phyloP scores from a whole-genome alignment of 2,113 vertebrate genomes.

The Serinus canaria region DNA sequence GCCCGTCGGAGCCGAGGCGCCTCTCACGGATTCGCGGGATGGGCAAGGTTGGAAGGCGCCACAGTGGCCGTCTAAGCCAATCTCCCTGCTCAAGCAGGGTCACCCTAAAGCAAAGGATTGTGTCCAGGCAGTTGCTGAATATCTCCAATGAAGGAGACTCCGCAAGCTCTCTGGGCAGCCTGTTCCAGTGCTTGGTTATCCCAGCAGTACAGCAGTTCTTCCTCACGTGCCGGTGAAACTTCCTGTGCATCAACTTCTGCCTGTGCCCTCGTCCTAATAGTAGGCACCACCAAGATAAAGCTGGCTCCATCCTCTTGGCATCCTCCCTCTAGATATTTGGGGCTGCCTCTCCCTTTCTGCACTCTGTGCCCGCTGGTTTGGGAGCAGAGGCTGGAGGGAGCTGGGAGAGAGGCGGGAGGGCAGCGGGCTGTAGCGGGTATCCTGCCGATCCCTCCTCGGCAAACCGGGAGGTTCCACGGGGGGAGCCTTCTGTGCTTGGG shows the following conservation, averaged over 20 bases:
- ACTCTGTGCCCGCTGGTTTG: rapidly evolving
- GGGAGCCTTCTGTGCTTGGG: not conserved
- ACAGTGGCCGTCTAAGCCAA: rapidly evolving
- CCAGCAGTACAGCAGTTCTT: not conserved
- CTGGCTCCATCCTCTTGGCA: not conserved
- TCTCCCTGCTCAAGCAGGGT: not conserved
- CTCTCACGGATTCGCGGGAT: no score
- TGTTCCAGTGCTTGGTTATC: not conserved
- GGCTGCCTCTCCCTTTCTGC: not conserved
- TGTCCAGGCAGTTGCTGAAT: no score
- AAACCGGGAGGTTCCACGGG: rapidly evolving
- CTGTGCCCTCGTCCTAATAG: not conserved
- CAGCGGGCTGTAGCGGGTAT: no score
- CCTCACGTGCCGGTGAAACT: not conserved
- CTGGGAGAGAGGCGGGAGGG: not conserved
- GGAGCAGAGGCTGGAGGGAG: not conserved
- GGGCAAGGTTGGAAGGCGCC: not conserved
- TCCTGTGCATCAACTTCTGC: not conserved
- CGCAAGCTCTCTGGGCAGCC: not conserved
- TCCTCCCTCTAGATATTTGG: rapidly evolving
- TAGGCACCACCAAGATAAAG: not conserved
- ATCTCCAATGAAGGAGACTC: not conserved
- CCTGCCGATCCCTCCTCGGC: not conserved
- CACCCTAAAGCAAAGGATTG: not conserved
- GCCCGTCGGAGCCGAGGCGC: not conserved